phyloP scores from a whole-genome alignment of 2,113 vertebrate genomes.

The Amazona vittata region DNA sequence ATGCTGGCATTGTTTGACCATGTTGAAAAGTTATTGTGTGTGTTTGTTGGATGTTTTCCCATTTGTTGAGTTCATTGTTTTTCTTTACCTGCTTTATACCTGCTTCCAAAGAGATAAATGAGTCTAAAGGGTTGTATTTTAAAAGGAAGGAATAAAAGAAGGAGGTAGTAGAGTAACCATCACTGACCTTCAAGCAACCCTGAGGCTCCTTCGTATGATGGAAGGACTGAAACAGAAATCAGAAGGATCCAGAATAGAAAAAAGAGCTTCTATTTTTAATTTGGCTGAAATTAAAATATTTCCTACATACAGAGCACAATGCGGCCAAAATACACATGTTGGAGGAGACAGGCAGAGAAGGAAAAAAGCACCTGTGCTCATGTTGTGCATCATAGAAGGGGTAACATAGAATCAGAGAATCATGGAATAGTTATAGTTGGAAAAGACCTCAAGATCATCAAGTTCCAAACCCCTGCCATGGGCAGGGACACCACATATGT shows the following conservation, averaged over 20 bases:
- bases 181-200: not conserved
- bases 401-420: not conserved
- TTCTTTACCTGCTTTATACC: not conserved
- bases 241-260: not conserved
- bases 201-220: not conserved
- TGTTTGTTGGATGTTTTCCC: not conserved
- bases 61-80: not conserved
- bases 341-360: not conserved
- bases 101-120: not conserved
- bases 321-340: not conserved
- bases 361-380: fast-evolving
- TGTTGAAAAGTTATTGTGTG: not conserved
- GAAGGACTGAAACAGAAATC: not conserved
- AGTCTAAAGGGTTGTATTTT: not conserved
- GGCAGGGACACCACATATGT: not conserved
- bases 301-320: not conserved
- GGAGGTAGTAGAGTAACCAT: not conserved
- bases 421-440: not conserved
- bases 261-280: not conserved
- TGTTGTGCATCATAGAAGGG: not conserved
- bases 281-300: not conserved
- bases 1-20: not conserved
- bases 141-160: not conserved
- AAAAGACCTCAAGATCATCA: not conserved
- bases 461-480: not conserved